Evolutionary conservation across 2,113 vertebrate species (phyloP).

Genomic region (Cnemophilus loriae): DNA sequence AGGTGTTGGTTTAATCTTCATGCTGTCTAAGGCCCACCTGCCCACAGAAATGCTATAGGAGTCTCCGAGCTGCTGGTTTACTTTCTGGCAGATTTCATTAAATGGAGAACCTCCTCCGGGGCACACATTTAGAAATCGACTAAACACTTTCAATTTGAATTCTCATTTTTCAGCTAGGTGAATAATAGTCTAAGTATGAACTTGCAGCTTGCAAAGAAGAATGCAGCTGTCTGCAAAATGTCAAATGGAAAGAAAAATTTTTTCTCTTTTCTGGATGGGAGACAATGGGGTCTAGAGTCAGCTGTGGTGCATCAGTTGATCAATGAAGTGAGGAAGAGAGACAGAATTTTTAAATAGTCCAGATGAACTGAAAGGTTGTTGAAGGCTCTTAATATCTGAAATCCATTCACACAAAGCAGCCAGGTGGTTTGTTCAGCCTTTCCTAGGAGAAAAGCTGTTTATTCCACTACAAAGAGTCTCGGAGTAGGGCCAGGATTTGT

Average conservation of each 20-base stretch:
- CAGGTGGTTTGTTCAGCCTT: neutral
- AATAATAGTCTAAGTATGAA: slow-evolving; percentile 31
- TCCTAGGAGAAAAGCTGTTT: neutral
- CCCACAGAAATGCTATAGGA: neutral
- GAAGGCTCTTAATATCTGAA: neutral
- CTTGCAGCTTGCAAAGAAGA: neutral
- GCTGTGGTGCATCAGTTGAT: neutral
- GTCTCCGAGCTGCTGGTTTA: neutral
- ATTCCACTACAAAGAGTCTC: neutral
- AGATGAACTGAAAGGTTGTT: neutral
- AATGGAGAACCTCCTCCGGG: slow-evolving; percentile 30
- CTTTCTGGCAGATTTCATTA: slow-evolving; percentile 25
- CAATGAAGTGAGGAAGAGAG: neutral
- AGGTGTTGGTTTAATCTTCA: slow-evolving; percentile 25
- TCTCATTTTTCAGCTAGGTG: slow-evolving; percentile 42
- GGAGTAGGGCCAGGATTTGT: neutral
- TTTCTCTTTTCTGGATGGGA: neutral
- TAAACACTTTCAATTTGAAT: slow-evolving; percentile 44
- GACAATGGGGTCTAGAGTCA: neutral
- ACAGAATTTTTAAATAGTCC: neutral
- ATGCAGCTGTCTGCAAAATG: neutral
- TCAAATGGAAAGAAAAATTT: neutral
- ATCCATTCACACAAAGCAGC: neutral
- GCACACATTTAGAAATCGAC: slow-evolving; percentile 22
- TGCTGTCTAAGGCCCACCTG: slow-evolving; percentile 16